These are phyloP conservation scores for Cinclus cinclus DNA, from an alignment of 2,113 vertebrate genomes.

Conservation along the genomic window DNA sequence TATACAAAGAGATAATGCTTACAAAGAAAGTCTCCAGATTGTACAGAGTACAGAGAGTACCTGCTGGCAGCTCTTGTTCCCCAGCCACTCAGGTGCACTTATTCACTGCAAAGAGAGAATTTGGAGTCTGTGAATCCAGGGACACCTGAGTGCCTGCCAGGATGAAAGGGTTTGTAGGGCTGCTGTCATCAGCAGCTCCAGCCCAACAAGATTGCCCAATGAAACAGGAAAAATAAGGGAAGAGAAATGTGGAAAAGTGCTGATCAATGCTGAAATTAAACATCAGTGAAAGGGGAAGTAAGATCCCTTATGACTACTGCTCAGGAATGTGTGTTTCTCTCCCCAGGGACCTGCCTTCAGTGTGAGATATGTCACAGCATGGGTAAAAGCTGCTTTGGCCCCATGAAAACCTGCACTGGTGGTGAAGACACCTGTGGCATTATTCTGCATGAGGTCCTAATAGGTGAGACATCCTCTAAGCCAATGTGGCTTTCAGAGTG, in stretches of 20 bases:
- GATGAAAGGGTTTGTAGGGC: not conserved
- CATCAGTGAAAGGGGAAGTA: not conserved
- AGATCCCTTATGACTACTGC: not conserved
- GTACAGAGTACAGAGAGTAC: not conserved
- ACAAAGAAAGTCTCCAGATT: not conserved
- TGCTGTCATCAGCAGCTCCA: not conserved
- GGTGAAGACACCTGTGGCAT: constrained; percentile 30
- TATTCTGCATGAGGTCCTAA: not conserved
- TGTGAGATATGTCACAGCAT: constrained; percentile 37
- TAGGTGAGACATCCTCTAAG: not conserved
- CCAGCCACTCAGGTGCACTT: not conserved
- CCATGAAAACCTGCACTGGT: not conserved
- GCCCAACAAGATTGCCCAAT: not conserved
- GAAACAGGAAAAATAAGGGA: not conserved
- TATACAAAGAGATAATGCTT: not conserved
- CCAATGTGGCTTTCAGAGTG: rapidly evolving
- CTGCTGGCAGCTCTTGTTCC: not conserved
- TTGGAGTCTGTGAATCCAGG: not conserved
- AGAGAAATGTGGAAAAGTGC: not conserved
- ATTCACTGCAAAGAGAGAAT: not conserved
- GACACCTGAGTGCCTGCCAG: not conserved
- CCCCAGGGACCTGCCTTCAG: not conserved
- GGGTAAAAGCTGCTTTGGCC: constrained; percentile 25
- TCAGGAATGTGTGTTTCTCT: not conserved
- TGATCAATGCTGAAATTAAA: not conserved